Evolutionary conservation across 1,140 invertebrate species (phyloP).

Genomic region (Sycophila sp.): DNA sequence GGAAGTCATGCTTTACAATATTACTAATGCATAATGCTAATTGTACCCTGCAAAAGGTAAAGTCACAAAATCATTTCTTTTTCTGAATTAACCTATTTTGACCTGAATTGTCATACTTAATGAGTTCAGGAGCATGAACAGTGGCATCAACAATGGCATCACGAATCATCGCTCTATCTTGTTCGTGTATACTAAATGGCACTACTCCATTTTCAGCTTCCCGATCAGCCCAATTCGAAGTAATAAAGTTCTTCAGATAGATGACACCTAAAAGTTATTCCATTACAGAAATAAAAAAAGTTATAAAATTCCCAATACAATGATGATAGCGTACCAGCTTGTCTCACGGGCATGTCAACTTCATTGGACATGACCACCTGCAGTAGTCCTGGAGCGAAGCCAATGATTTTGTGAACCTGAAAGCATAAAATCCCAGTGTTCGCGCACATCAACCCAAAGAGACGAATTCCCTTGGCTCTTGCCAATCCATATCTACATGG

Average conservation of each 20-base stretch:
- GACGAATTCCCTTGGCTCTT: too few relatives aligned
- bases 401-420: constrained; percentile 95
- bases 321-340: constrained; percentile 76
- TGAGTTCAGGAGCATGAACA: constrained; percentile 88
- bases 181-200: constrained; percentile 93
- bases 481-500: too few relatives aligned
- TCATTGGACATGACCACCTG: constrained; percentile 93
- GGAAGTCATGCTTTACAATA: constrained; percentile 97
- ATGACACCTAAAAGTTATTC: too few relatives aligned
- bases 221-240: constrained; percentile 87
- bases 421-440: constrained; percentile 14
- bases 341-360: constrained; percentile 90
- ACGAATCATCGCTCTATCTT: constrained; percentile 92
- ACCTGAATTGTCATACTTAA: constrained; percentile 71
- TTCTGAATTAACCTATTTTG: background rate
- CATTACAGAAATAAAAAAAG: constrained; percentile 26
- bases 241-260: constrained; percentile 96
- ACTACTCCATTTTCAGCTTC: constrained; percentile 80
- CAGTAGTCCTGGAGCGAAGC: constrained; percentile 91
- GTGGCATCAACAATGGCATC: constrained; percentile 95
- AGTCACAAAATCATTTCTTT: constrained; percentile 23
- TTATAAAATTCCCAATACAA: background rate
- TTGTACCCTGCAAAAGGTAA: constrained; percentile 76
- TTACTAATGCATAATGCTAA: constrained; percentile 89
- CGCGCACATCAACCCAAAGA: too few relatives aligned